Evolutionary conservation across 1,140 invertebrate genomes (phyloP).

Genomic region (Penaeus indicus): DNA sequence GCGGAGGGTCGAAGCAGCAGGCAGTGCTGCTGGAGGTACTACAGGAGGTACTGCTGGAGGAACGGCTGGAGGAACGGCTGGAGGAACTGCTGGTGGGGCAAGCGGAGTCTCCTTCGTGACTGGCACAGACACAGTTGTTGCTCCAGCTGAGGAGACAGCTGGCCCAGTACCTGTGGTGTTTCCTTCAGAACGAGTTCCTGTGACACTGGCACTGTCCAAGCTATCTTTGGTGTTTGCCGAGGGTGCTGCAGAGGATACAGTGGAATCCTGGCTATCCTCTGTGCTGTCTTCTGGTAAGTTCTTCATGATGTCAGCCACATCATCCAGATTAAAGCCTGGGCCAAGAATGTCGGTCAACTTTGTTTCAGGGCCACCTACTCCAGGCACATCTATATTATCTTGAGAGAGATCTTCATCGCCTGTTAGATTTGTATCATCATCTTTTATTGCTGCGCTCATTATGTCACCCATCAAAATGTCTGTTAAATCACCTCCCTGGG

Average conservation of each 20-base stretch:
- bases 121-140: conserved; percentile 9
- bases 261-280: conserved; percentile 63
- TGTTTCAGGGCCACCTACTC: conserved; percentile 59
- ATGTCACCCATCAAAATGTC: conserved; percentile 83
- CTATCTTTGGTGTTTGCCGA: conserved; percentile 20
- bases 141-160: conserved; percentile 41
- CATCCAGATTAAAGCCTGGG: conserved; percentile 68
- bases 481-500: conserved; percentile 79
- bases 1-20: conserved; percentile 43
- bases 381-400: conserved; percentile 48
- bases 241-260: conserved; percentile 31
- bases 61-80: conserved; percentile 41
- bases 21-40: conserved; percentile 22
- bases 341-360: conserved; percentile 68
- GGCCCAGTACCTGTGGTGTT: not conserved
- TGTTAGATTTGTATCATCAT: conserved; percentile 58
- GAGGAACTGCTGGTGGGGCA: conserved; percentile 41
- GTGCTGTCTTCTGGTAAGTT: conserved; percentile 62
- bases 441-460: conserved; percentile 78
- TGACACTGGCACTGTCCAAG: conserved; percentile 24
- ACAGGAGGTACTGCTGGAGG: conserved; percentile 31
- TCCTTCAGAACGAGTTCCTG: conserved; percentile 40
- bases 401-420: conserved; percentile 64
- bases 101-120: not conserved
- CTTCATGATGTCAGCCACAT: conserved; percentile 66